Percentiles rank a stretch among this genome's conserved stretches.
These are phyloP conservation scores for Toxotes lorentzi DNA, from an alignment of 2,797 vertebrate genomes.

Conservation along the genomic window DNA sequence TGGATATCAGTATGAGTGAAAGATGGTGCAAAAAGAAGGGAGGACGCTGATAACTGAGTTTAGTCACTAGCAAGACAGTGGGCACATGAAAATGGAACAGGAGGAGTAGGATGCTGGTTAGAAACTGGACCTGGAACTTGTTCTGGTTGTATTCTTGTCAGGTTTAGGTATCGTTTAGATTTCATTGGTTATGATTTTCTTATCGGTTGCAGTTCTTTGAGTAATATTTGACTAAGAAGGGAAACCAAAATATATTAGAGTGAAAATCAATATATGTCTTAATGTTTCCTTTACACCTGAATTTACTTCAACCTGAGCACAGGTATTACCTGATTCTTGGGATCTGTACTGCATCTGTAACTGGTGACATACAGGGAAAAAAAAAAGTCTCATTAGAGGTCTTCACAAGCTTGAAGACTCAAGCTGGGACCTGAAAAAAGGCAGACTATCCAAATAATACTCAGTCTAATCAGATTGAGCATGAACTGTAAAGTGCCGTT, in stretches of 20 bases:
- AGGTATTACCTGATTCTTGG: no score
- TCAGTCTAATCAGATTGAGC: no score
- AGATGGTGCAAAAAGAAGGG: background rate
- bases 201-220: background rate
- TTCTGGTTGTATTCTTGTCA: background rate
- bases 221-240: background rate
- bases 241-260: no score
- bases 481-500: background rate
- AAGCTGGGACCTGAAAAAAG: no score
- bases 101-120: background rate
- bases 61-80: background rate
- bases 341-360: no score
- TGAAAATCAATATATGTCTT: background rate
- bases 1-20: constrained; percentile 39
- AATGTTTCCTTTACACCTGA: no score
- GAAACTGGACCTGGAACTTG: background rate
- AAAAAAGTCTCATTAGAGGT: no score
- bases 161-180: background rate
- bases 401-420: no score
- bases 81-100: background rate
- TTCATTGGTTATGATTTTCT: background rate
- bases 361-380: no score
- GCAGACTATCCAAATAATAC: no score
- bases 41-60: constrained; percentile 18
- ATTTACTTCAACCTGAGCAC: no score